Evolutionary conservation across 2,888 invertebrate species (phyloP), one percentile per base, ranked within the genome.

Genomic region (Lagria hirta): DNA sequence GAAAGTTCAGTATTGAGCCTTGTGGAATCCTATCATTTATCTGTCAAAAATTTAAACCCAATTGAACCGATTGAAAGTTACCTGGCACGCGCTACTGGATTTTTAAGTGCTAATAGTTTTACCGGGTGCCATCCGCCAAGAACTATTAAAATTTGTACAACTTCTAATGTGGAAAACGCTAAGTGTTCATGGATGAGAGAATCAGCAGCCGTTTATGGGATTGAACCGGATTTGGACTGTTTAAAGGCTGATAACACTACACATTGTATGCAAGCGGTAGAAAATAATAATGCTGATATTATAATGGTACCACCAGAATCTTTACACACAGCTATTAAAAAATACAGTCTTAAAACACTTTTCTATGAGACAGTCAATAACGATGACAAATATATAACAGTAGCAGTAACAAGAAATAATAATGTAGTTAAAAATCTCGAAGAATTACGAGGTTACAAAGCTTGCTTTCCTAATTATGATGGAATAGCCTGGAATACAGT

Each of bases 171-270:
- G 0, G 88, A 86, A 58, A 79, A 80, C 47, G 77, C 80, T 32
- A 93, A 93, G 62, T 94, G 94, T 64, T 78, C 82, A 1, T 86
- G 87, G 81, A 65, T 92, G 59, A 78, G 82, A 43, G 84, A 86
- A 54, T 86, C 86, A 0, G 82, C 84, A 0, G 76, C 80, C 0
- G 85, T 86, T 2, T 82, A 86, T 57, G 87, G 89, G 1, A 74
- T 90, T 0, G 77, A 84, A 48, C 94, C 95, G 0, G 82, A 84
- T 7, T 71, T 96, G 10, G 85, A 87, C 50, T 96, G 95, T 63
- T 71, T 83, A 4, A 73, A 79, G 51, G 79, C 82, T 1, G 70
- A 72, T 2, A 77, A 74, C 50, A 67, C 77, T 2, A 75, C 78
- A 4, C 80, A 78, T 7, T 93, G 93, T 60, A 76, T 93, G 75